A percentile compares a stretch with the other conserved stretches of the same genome.
phyloP scores from a whole-genome alignment of 92 coral and sea anemone genomes.

The Heliopora coerulea region DNA sequence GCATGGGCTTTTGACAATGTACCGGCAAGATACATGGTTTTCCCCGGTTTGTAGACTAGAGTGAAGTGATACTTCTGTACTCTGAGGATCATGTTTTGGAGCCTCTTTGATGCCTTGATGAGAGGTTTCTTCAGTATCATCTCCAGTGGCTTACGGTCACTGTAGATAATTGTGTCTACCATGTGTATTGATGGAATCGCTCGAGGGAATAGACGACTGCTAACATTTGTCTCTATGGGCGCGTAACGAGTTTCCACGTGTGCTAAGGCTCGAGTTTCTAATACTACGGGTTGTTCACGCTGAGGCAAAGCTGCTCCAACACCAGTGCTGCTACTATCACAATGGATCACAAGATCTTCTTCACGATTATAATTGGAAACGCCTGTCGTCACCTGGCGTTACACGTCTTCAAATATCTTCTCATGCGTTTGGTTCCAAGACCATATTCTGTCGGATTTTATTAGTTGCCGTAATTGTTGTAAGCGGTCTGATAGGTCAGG shows the following conservation, averaged over 20 bases:
- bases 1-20: conserved; percentile 15
- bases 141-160: conserved; percentile 26
- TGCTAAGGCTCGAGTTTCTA: not conserved
- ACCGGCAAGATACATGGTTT: not conserved
- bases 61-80: not conserved
- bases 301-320: not conserved
- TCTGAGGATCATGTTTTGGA: conserved; percentile 6
- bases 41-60: not conserved
- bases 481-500: not conserved
- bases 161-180: too few relatives aligned
- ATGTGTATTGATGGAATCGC: not conserved
- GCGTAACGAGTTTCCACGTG: not conserved
- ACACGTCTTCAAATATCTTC: not conserved
- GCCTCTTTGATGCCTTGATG: not conserved
- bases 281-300: not conserved
- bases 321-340: not conserved
- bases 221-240: not conserved
- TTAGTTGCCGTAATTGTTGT: not conserved
- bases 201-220: not conserved
- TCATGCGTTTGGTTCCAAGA: not conserved
- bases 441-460: not conserved
- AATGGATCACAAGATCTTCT: not conserved
- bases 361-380: not conserved
- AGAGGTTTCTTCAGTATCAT: conserved; percentile 16
- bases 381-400: not conserved